A percentile compares a stretch with the other conserved stretches of the same genome.
Conservation (phyloP, 2,797 vertebrate genomes). For the Hoplostethus atlanticus region DNA sequence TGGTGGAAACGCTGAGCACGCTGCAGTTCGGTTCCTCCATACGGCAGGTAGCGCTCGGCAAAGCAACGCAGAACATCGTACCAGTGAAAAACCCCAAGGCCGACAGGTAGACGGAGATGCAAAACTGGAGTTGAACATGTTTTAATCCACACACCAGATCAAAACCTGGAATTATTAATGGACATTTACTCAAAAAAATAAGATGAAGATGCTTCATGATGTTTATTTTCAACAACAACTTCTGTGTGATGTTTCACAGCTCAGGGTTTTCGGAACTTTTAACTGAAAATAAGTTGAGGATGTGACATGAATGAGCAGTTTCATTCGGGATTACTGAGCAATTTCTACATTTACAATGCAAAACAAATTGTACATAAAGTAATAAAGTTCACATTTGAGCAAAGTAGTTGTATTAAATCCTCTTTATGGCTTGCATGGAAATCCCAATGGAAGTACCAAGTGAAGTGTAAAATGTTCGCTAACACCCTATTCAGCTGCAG, state of each 20-base stretch:
- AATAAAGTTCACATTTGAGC: conserved; percentile 12
- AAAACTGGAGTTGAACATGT: neutral
- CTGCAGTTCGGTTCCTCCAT: conserved; percentile 80
- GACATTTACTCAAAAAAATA: neutral
- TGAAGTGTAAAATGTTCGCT: neutral
- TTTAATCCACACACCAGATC: no score
- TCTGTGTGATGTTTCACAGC: conserved; percentile 4
- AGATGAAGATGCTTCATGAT: no score
- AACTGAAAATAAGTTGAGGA: neutral
- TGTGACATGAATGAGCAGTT: neutral
- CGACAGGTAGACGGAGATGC: neutral
- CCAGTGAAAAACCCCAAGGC: conserved; percentile 39
- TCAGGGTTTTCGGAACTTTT: neutral
- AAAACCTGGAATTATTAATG: no score
- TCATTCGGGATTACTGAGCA: neutral
- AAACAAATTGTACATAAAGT: neutral
- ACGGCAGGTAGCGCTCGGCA: conserved; percentile 75
- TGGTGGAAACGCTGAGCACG: conserved; percentile 73
- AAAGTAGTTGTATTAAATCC: neutral
- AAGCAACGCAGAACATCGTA: conserved; percentile 58
- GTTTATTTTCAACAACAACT: neutral
- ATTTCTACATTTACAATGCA: neutral
- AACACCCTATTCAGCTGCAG: neutral
- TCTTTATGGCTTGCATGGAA: conserved; percentile 3
- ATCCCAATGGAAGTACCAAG: neutral